Evolutionary conservation across 1,140 invertebrate genomes (phyloP), one percentile per base, ranked within the genome.

Genomic region (Drosophila sp.): DNA sequence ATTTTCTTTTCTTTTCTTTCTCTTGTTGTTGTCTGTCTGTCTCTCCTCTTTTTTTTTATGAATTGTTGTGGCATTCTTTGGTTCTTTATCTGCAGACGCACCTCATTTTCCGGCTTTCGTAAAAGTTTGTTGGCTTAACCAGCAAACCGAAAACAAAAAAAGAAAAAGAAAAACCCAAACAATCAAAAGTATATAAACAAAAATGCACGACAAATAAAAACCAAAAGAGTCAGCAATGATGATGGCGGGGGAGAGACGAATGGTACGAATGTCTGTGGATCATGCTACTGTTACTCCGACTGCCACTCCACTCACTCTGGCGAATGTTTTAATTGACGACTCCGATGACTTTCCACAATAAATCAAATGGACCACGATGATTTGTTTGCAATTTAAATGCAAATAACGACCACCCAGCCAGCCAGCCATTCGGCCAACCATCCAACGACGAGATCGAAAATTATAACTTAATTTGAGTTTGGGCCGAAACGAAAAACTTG

Each of bases 311-410:
- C 17, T 25, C 35, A 47, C 60, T 73, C 60, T 58, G 30, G 10
- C 25, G 7, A 50, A 50, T 7, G 61, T 83, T 87, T 83, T 87
- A 89, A 87, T 87, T 83, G 84, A 73, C 62, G 68, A 60, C 76
- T 76, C 38, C 44, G 30, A 67, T 23, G 66, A 87, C 72, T 87
- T 83, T 87, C 65, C 83, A 72, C 79, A 65, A 89, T 87, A 87
- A 87, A 87, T 87, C 83, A 87, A 83, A 78, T 80, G 33, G 67
- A 61, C 70, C 50, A 68, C 61, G 61, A 89, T 89, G 84, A 87
- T 89, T 87, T 87, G 84, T 87, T 87, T 78, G 84, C 84, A 87
- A 87, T 87, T 89, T 87, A 87, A 87, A 87, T 87, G 84, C 84
- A 87, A 87, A 87, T 87, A 84, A 63, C 80, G 84, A 87, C 84